Evolutionary conservation across 2,113 vertebrate species (phyloP).

Genomic region (Oryzias javanicus): DNA sequence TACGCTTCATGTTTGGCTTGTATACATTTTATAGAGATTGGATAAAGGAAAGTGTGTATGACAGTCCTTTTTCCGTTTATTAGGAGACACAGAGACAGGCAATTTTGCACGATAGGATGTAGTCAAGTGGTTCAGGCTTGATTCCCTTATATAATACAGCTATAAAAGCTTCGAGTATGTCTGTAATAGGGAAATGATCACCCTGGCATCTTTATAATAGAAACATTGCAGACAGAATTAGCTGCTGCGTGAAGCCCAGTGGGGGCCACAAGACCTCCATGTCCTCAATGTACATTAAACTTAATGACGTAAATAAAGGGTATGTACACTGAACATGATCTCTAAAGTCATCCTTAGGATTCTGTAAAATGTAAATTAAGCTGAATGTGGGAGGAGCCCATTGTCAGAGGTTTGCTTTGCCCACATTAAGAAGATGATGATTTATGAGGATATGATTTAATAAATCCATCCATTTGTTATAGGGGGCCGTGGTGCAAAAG

Average conservation of each 20-base stretch:
- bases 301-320: too few relatives aligned
- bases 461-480: too few relatives aligned
- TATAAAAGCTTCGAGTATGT: conserved; percentile 8
- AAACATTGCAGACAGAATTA: conserved; percentile 1
- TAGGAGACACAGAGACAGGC: conserved; percentile 5
- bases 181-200: conserved; percentile 5
- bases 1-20: conserved; percentile 3
- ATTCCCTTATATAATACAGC: conserved; percentile 18
- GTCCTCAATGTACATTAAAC: too few relatives aligned
- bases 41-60: conserved; percentile 1
- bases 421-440: too few relatives aligned
- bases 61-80: conserved; percentile 3
- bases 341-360: too few relatives aligned
- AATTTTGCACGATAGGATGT: conserved; percentile 24
- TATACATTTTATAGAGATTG: conserved; percentile 19
- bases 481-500: too few relatives aligned
- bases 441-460: too few relatives aligned
- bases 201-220: background rate
- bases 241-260: background rate
- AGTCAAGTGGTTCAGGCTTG: conserved; percentile 7
- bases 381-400: too few relatives aligned
- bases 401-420: too few relatives aligned
- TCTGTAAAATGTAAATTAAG: too few relatives aligned
- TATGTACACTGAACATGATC: too few relatives aligned
- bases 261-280: background rate